Conservation (phyloP, 2,113 vertebrate species). For the Tretioscincus oriximinensis region DNA sequence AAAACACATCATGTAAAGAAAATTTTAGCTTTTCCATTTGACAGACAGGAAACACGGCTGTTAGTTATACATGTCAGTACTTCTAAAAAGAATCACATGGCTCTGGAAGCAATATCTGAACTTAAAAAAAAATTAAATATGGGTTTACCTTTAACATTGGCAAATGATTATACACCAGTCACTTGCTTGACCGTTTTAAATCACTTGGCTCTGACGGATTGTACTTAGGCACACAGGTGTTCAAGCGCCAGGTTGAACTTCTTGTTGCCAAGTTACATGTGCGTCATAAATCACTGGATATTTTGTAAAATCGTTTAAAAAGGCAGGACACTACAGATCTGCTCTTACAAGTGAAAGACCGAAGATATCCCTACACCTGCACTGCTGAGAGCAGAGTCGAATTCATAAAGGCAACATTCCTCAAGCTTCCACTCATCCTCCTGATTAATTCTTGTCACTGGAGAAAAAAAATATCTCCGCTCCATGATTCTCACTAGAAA, state of each 20-base stretch:
- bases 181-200: not conserved
- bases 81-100: not conserved
- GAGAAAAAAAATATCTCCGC: conserved; percentile 14
- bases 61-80: not conserved
- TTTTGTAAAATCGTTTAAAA: conserved; percentile 41
- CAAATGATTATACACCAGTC: not conserved
- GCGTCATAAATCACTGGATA: conserved; percentile 32
- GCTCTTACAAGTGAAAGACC: conserved; percentile 38
- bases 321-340: not conserved
- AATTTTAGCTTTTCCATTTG: not conserved
- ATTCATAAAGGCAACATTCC: not conserved
- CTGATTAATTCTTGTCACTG: conserved; percentile 39
- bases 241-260: not conserved
- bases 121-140: not conserved
- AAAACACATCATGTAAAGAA: not conserved
- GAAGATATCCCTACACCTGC: conserved; percentile 32
- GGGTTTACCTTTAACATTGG: not conserved
- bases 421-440: conserved; percentile 25
- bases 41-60: not conserved
- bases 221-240: conserved; percentile 25
- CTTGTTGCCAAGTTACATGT: not conserved
- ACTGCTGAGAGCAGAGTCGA: conserved; percentile 34
- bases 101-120: not conserved
- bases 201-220: accelerated
- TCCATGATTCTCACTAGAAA: not conserved